Percentiles rank a stretch among this genome's conserved stretches.
phyloP scores from a whole-genome alignment of 2,888 invertebrate genomes.

The Cactoblastis cactorum region DNA sequence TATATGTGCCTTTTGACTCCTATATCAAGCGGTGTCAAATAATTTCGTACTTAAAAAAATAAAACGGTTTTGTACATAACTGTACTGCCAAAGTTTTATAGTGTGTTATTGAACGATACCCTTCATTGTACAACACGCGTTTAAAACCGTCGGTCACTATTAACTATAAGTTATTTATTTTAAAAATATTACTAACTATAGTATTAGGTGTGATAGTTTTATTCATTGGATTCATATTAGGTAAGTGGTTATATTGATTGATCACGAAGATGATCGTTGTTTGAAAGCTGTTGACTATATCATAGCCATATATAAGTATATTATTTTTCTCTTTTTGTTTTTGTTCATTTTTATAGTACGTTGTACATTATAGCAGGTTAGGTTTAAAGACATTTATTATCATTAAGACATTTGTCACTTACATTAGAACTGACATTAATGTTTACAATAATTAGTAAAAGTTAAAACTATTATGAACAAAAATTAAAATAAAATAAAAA shows the following conservation, averaged over 20 bases:
- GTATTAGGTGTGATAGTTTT: neutral
- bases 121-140: neutral
- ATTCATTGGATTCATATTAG: neutral
- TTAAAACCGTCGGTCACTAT: neutral
- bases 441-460: too few species aligned
- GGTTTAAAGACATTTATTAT: too few species aligned
- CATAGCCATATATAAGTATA: neutral
- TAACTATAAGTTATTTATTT: neutral
- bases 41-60: too few species aligned
- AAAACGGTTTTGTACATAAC: neutral
- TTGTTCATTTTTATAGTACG: too few species aligned
- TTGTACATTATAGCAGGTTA: too few species aligned
- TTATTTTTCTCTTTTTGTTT: neutral
- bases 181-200: neutral
- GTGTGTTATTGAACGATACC: neutral
- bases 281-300: too few species aligned
- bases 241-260: neutral
- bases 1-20: too few species aligned
- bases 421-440: too few species aligned
- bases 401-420: too few species aligned
- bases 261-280: neutral
- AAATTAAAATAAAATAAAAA: too few species aligned
- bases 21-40: too few species aligned
- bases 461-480: too few species aligned
- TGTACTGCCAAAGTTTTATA: conserved; percentile 8